These are phyloP conservation scores for Nemotelus nigrinus DNA, from an alignment of 2,888 invertebrate genomes.

Conservation along the genomic window DNA sequence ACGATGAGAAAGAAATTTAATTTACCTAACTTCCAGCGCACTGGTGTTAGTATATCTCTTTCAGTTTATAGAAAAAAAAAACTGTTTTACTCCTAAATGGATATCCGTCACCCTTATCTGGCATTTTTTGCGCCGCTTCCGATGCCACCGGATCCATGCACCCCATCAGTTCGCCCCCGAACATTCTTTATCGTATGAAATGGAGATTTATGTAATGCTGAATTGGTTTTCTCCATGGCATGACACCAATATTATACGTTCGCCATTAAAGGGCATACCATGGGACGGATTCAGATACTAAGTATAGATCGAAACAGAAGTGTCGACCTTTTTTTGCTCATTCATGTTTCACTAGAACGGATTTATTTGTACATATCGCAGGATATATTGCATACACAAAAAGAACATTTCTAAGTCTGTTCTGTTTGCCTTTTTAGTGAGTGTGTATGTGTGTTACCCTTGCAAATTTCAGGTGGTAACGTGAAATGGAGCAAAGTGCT, in stretches of 20 bases:
- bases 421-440: neutral
- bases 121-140: slow-evolving; percentile 18
- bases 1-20: slow-evolving; percentile 48
- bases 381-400: slow-evolving; percentile 18
- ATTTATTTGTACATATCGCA: slow-evolving; percentile 41
- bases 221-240: slow-evolving; percentile 46
- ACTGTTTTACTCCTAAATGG: slow-evolving; percentile 46
- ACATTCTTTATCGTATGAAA: slow-evolving; percentile 46
- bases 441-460: neutral
- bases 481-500: neutral
- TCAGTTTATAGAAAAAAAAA: slow-evolving; percentile 29
- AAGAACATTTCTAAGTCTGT: slow-evolving; percentile 1
- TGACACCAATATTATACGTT: slow-evolving; percentile 29
- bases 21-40: slow-evolving; percentile 48
- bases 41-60: slow-evolving; percentile 10
- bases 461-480: neutral
- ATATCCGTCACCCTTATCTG: slow-evolving; percentile 49
- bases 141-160: neutral
- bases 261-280: slow-evolving; percentile 44
- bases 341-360: slow-evolving; percentile 27
- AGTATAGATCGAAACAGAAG: slow-evolving; percentile 31
- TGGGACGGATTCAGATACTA: slow-evolving; percentile 40
- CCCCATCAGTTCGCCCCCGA: neutral
- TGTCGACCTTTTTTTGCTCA: slow-evolving; percentile 13
- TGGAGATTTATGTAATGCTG: slow-evolving; percentile 51